Conservation (phyloP, 1,140 invertebrate genomes). For the Bombus sylvicola region DNA sequence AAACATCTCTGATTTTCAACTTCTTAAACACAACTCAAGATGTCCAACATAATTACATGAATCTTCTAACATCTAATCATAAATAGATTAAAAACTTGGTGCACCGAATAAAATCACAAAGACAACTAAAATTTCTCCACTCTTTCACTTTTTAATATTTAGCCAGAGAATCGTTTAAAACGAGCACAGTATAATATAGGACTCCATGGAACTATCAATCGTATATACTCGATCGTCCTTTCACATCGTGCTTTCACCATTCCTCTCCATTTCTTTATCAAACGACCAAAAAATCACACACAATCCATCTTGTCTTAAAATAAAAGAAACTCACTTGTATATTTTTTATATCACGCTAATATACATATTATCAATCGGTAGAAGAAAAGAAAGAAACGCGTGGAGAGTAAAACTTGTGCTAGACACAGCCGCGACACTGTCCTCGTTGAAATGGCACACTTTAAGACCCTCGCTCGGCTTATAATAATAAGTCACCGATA, state of each 20-base stretch:
- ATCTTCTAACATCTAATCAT: neutral
- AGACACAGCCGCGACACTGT: neutral
- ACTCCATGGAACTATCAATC: constrained; percentile 10
- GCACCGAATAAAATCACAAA: neutral
- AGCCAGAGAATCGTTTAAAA: neutral
- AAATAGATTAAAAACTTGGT: neutral
- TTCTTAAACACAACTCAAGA: neutral
- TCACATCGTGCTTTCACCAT: constrained; percentile 22
- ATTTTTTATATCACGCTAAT: neutral
- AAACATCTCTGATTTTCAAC: neutral
- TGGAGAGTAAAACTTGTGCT: neutral
- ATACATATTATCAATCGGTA: neutral
- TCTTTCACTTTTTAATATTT: constrained; percentile 23
- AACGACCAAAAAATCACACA: neutral
- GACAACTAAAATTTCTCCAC: neutral
- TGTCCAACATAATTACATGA: neutral
- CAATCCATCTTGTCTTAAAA: neutral
- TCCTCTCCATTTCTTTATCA: neutral
- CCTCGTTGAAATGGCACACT: constrained; percentile 16
- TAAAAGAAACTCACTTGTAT: neutral
- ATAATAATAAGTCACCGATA: neutral
- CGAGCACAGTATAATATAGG: neutral
- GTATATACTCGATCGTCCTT: neutral
- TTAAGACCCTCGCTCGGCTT: neutral
- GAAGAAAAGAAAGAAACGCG: neutral